phyloP scores from a whole-genome alignment of 2,888 invertebrate genomes.

The Mythimna vitellina region DNA sequence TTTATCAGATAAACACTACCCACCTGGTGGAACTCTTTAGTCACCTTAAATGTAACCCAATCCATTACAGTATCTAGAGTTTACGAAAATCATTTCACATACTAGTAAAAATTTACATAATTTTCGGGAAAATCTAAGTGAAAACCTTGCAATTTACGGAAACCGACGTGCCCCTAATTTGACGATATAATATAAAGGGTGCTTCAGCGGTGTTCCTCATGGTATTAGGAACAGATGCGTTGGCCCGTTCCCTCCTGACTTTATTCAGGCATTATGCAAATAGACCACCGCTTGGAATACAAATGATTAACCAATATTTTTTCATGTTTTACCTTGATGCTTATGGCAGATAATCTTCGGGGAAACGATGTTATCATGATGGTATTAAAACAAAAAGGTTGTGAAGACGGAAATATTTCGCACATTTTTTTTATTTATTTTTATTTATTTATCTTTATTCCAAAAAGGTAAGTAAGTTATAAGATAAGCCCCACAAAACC shows the following conservation, averaged over 20 bases:
- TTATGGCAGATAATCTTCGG: conserved; percentile 15
- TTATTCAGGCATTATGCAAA: conserved; percentile 57
- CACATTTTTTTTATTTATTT: no score
- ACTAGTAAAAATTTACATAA: conserved; percentile 34
- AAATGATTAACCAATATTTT: conserved; percentile 48
- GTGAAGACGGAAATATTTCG: background rate
- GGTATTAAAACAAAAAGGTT: background rate
- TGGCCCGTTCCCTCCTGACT: conserved; percentile 3
- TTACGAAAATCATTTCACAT: conserved; percentile 1
- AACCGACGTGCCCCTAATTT: conserved; percentile 33
- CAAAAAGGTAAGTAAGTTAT: no score
- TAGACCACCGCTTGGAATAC: conserved; percentile 37
- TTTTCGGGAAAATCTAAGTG: conserved; percentile 29
- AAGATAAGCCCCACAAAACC: no score
- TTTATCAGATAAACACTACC: background rate
- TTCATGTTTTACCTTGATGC: conserved; percentile 11
- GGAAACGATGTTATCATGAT: background rate
- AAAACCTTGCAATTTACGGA: conserved; percentile 32
- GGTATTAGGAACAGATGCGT: conserved; percentile 49
- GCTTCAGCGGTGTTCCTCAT: conserved; percentile 30
- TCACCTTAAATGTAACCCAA: conserved; percentile 5
- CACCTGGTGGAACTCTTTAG: background rate
- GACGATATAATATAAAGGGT: conserved; percentile 14
- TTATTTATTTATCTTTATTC: no score
- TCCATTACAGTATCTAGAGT: background rate